Evolutionary conservation across 2,888 invertebrate genomes (phyloP), one percentile per base, ranked within the genome.

Genomic region (Hipparchia sbordonii): DNA sequence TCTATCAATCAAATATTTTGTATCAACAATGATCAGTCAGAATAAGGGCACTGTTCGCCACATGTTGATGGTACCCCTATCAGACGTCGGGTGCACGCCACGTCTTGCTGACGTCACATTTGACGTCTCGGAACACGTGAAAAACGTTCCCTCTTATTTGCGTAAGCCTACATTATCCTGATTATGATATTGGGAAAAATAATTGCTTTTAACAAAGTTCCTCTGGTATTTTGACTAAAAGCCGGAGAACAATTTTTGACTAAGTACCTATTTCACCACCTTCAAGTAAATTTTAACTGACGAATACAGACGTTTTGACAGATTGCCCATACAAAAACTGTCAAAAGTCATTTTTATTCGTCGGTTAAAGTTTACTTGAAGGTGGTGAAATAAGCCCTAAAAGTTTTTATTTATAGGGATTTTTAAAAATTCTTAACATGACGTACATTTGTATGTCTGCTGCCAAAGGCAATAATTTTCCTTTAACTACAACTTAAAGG

Each of bases 61-160:
- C 76, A 79, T 76, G 80, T 78, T 82, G 83, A 82, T 83, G 84
- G 79, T 87, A 90, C 90, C 91, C 90, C 90, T 85, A 89, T 91
- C 91, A 91, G 81, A 82, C 87, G 91, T 91, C 91, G 87, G 85
- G 83, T 85, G 86, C 91, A 91, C 84, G 85, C 86, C 85, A 83
- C 85, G 81, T 87, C 83, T 74, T 83, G 85, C 81, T 87, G 85
- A 91, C 87, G 89, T 89, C 88, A 85, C 77, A 77, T 78, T 74
- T 87, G 87, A 87, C 84, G 84, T 88, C 83, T 85, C 83, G 81
- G 80, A 81, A 84, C 69, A 85, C 83, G 85, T 72, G 72, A 76
- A 77, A 76, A 78, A 79, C 77, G 63, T 62, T 66, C 71, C 72
- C 78, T 69, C 67, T 70, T 76, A 75, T 77, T 71, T 68, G 59